Evolutionary conservation across 2,797 vertebrate species (phyloP), one percentile per base, ranked within the genome.

Genomic region (Agapornis canus): DNA sequence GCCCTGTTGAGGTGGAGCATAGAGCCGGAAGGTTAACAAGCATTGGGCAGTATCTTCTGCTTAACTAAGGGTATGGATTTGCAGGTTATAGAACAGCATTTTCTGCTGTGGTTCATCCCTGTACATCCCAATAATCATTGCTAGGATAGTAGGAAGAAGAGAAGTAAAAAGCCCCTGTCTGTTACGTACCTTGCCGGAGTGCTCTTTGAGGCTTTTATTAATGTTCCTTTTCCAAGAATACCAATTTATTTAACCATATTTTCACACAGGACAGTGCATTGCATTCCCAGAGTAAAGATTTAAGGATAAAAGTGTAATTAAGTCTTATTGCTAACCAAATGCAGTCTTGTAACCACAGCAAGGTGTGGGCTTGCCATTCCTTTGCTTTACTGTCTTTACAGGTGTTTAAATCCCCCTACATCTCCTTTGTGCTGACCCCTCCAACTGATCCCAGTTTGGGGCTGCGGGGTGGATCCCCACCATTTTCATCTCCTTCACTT

Each of bases 111-210:
- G 31, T 81, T 90, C 2, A 3, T 47, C 73, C 61, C 32, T 90
- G 6, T 23, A 9, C 9, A 13, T 76, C 19, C 37, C 8, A 27
- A 21, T 69, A 51, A 72, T 6, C 10, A 70, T 81, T 69, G 39
- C 43, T 88, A 43, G 10, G 14, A n/a, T 40, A 22, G 14, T 9
- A 47, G 20, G 9, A 22, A 39, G 47, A 72, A 45, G 37, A 43
- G 54, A 40, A 37, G 5, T 10, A 18, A 54, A 49, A 66, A 19
- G 0, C 11, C 10, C 2, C 9, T 27, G 8, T 7, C 0, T 0
- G 5, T 54, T 85, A 26, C 8, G 2, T 66, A 40, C 31, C 6
- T 56, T 45, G 49, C 8, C n/a, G 49, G 21, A 66, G 26, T 26
- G 19, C 26, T 71, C 48, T 61, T 71, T 64, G 47, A 51, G 32